phyloP scores from a whole-genome alignment of 2,113 vertebrate genomes.

The Lepidothrix coronata region DNA sequence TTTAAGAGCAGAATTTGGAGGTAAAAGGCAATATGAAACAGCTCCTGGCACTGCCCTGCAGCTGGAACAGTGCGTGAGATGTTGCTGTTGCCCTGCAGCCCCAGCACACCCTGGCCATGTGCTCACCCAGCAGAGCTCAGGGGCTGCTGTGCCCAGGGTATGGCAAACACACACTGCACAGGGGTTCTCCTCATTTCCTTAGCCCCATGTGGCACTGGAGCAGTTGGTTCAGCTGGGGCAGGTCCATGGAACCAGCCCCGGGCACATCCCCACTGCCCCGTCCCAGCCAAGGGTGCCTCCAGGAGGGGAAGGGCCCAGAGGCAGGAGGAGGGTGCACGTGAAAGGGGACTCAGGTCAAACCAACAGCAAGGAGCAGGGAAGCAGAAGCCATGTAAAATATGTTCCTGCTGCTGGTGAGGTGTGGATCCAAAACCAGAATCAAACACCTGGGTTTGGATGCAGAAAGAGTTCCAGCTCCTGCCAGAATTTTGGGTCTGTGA shows the following conservation, averaged over 20 bases:
- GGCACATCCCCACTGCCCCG: background rate
- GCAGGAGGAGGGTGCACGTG: rapidly evolving
- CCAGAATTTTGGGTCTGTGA: background rate
- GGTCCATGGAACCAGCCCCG: background rate
- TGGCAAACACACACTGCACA: background rate
- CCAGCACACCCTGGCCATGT: rapidly evolving
- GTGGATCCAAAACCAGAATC: background rate
- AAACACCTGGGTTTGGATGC: background rate
- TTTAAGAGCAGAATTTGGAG: background rate
- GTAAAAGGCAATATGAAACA: background rate
- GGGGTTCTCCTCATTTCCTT: background rate
- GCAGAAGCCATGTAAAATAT: background rate
- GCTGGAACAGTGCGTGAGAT: background rate
- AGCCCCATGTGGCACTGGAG: background rate
- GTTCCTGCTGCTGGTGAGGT: background rate
- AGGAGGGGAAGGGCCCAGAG: background rate
- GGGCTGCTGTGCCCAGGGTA: too few species aligned
- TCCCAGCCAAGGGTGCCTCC: background rate
- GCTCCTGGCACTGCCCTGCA: background rate
- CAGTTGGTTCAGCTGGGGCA: background rate
- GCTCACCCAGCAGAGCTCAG: background rate
- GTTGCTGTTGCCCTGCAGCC: background rate
- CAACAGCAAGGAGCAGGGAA: background rate
- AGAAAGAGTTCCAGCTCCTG: background rate
- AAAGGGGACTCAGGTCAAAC: background rate